Conservation (phyloP, 2,113 vertebrate species). For the Talpa occidentalis region DNA sequence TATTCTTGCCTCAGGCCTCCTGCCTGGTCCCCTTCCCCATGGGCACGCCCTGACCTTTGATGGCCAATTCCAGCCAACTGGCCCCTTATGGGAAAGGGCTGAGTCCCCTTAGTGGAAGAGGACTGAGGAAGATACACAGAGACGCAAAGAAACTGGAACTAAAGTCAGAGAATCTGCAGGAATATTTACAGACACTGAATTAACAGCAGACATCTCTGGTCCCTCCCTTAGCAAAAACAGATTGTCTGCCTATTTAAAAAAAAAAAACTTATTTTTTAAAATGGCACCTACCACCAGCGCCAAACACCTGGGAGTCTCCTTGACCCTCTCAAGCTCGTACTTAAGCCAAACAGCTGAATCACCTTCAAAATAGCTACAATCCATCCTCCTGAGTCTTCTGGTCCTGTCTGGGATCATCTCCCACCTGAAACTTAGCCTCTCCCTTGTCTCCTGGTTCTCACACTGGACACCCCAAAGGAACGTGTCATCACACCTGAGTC, state of each 20-base stretch:
- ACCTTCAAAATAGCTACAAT: background rate
- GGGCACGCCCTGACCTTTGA: background rate
- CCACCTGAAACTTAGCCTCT: background rate
- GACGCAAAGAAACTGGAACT: background rate
- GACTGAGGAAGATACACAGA: background rate
- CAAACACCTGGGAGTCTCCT: background rate
- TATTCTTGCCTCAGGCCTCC: background rate
- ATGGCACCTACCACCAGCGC: background rate
- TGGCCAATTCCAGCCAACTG: conserved; percentile 7
- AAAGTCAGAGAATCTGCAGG: background rate
- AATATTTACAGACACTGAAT: background rate
- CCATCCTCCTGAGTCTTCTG: background rate
- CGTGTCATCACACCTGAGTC: background rate
- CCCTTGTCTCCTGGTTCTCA: background rate
- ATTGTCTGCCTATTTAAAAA: background rate
- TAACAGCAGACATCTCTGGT: background rate
- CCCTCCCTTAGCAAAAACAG: background rate
- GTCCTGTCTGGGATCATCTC: background rate
- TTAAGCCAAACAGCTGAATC: background rate
- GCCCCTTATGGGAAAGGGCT: background rate
- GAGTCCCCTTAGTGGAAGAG: background rate
- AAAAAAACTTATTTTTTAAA: background rate
- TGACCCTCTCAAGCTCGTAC: background rate
- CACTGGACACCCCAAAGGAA: background rate
- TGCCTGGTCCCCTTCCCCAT: background rate